These are phyloP conservation scores for Drosophila punjabiensis DNA, from an alignment of 1,140 invertebrate genomes.

Conservation along the genomic window DNA sequence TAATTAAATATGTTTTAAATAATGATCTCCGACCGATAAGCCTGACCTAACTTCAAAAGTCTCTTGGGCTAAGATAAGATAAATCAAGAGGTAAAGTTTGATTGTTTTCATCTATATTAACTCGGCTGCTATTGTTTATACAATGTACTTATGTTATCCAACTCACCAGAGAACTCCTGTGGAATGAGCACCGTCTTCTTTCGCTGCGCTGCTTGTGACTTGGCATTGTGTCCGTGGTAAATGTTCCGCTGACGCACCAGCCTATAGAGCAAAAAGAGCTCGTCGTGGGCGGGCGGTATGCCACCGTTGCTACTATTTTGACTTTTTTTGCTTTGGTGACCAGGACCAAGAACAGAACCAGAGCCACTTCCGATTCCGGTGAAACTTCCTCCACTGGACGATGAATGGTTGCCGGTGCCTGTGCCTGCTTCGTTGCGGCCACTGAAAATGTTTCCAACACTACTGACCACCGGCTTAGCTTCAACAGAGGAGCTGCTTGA, in stretches of 20 bases:
- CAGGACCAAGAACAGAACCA: slow-evolving; percentile 24
- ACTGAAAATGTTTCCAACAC: slow-evolving; percentile 12
- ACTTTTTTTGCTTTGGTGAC: slow-evolving; percentile 35
- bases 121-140: not conserved
- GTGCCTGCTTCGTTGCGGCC: slow-evolving; percentile 34
- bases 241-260: slow-evolving; percentile 76
- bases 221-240: slow-evolving; percentile 83
- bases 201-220: slow-evolving; percentile 70
- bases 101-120: not conserved
- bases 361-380: slow-evolving; percentile 40
- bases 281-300: slow-evolving; percentile 56
- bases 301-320: slow-evolving; percentile 35
- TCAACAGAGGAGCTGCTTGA: slow-evolving; percentile 72
- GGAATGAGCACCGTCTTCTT: slow-evolving; percentile 84
- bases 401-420: slow-evolving; percentile 60
- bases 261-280: slow-evolving; percentile 81
- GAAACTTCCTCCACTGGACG: slow-evolving; percentile 62
- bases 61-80: not conserved
- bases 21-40: not conserved
- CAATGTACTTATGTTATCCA: not conserved
- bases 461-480: slow-evolving; percentile 27
- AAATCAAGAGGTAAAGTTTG: not conserved
- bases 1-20: not conserved
- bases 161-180: slow-evolving; percentile 84
- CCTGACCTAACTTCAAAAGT: not conserved